phyloP scores from a whole-genome alignment of 1,140 invertebrate species.

The Pseudomyrmex flavicornis region DNA sequence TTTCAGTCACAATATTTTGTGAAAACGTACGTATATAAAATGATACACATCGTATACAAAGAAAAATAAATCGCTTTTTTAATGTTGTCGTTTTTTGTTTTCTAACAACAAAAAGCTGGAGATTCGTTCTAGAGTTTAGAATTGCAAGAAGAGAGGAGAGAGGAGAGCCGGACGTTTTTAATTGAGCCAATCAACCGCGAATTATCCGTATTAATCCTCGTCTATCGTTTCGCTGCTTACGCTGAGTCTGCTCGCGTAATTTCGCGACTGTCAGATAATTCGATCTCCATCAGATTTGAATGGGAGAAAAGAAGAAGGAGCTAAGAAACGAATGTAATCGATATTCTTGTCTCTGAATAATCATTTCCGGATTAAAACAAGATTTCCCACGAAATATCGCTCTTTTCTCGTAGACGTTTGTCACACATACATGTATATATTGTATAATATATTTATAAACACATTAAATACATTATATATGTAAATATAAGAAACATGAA shows the following conservation, averaged over 20 bases:
- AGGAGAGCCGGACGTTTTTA: conserved; percentile 71
- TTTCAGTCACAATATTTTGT: neutral
- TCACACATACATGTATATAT: too few species aligned
- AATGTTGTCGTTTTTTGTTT: neutral
- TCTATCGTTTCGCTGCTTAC: conserved; percentile 74
- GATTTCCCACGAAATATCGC: conserved; percentile 8
- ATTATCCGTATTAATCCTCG: conserved; percentile 81
- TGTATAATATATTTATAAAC: neutral
- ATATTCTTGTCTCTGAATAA: conserved; percentile 14
- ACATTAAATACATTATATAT: neutral
- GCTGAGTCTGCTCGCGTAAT: conserved; percentile 69
- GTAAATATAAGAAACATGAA: too few species aligned
- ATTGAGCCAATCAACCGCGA: conserved; percentile 79
- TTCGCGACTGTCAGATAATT: conserved; percentile 68
- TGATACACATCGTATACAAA: conserved; percentile 5
- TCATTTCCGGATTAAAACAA: conserved; percentile 33
- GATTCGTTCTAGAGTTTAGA: conserved; percentile 25
- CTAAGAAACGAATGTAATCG: conserved; percentile 31
- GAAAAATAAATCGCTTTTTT: neutral
- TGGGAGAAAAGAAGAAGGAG: conserved; percentile 33
- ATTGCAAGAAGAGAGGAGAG: neutral
- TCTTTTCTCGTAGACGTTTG: neutral
- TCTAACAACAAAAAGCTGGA: neutral
- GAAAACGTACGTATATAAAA: conserved; percentile 13
- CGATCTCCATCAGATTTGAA: conserved; percentile 57